These are phyloP conservation scores for Peromyscus eremicus DNA, from an alignment of 2,797 vertebrate species.

Conservation along the genomic window DNA sequence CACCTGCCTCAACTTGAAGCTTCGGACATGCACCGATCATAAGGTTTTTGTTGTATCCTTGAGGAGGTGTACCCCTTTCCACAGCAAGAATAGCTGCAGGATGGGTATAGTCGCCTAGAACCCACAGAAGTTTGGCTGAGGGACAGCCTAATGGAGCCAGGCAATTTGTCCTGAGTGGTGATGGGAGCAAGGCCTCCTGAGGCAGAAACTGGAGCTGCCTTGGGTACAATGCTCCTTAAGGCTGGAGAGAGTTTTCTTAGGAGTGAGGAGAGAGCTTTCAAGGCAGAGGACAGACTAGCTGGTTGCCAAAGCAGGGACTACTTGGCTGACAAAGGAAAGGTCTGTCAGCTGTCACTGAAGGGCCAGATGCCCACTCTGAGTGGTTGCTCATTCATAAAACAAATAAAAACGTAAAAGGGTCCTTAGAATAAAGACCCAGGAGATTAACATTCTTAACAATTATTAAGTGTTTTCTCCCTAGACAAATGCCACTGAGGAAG, in stretches of 20 bases:
- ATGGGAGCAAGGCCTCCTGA: neutral
- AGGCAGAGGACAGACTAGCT: neutral
- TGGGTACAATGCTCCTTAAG: neutral
- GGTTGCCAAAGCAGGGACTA: neutral
- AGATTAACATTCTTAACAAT: neutral
- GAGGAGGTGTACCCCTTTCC: neutral
- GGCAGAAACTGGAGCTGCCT: neutral
- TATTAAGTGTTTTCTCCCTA: neutral
- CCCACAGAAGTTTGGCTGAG: neutral
- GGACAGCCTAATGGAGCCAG: neutral
- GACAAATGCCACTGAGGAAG: neutral
- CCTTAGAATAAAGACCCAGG: neutral
- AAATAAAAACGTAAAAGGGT: neutral
- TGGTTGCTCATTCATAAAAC: neutral
- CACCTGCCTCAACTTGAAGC: neutral
- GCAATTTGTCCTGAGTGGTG: neutral
- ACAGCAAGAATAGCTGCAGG: neutral
- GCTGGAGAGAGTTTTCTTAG: neutral
- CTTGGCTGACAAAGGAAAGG: neutral
- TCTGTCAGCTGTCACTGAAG: neutral
- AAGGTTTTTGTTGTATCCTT: neutral
- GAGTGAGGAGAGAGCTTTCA: neutral
- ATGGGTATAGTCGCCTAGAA: neutral
- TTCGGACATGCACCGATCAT: too few relatives aligned
- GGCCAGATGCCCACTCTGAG: neutral